A percentile compares a stretch with the other conserved stretches of the same genome.
These are phyloP conservation scores for Chlorops oryzae DNA, from an alignment of 1,140 invertebrate species.

Conservation along the genomic window DNA sequence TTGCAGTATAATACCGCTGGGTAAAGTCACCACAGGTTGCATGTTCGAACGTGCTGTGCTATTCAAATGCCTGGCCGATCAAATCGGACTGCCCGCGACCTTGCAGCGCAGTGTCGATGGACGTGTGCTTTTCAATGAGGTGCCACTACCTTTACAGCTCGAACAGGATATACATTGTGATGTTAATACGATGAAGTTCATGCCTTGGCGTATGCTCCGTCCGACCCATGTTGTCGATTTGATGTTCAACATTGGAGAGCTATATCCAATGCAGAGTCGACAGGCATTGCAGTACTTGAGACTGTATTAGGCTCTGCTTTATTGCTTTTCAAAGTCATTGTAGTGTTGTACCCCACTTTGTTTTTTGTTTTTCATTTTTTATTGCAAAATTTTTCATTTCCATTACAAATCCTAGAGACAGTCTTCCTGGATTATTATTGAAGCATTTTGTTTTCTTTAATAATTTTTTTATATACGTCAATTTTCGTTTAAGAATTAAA, in stretches of 20 bases:
- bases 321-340: too few species aligned
- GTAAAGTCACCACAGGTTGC: slow-evolving; percentile 54
- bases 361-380: too few species aligned
- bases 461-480: too few species aligned
- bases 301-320: slow-evolving; percentile 11
- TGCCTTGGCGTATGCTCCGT: slow-evolving; percentile 53
- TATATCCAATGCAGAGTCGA: slow-evolving; percentile 49
- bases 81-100: slow-evolving; percentile 54
- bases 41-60: slow-evolving; percentile 58
- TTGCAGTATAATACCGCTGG: slow-evolving; percentile 54
- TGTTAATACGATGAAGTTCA: slow-evolving; percentile 35
- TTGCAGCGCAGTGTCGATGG: slow-evolving; percentile 52
- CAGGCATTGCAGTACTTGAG: slow-evolving; percentile 42
- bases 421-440: too few species aligned
- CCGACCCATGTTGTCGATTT: slow-evolving; percentile 59
- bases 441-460: too few species aligned
- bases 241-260: slow-evolving; percentile 51
- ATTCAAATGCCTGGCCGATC: slow-evolving; percentile 62
- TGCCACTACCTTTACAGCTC: slow-evolving; percentile 52
- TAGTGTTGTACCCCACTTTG: too few species aligned
- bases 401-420: too few species aligned
- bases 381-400: too few species aligned
- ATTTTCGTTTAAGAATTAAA: too few species aligned
- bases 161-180: slow-evolving; percentile 36
- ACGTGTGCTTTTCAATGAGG: slow-evolving; percentile 56